A percentile compares a stretch with the other conserved stretches of the same genome.
phyloP scores from a whole-genome alignment of 2,113 vertebrate genomes.

The Meriones unguiculatus region DNA sequence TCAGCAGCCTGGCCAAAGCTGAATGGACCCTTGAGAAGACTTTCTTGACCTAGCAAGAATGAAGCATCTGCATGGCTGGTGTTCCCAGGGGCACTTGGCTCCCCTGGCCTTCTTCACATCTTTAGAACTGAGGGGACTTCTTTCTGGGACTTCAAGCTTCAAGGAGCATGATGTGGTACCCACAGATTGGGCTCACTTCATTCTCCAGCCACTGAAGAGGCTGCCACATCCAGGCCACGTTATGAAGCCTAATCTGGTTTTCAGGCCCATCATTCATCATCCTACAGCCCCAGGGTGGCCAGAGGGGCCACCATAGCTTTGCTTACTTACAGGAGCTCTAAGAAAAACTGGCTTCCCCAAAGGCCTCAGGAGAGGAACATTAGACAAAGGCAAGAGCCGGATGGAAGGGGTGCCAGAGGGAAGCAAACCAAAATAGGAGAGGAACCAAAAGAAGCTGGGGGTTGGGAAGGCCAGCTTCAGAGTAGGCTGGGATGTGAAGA shows the following conservation, averaged over 20 bases:
- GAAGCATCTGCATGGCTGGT: not conserved
- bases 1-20: not conserved
- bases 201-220: not conserved
- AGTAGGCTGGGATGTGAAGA: not conserved
- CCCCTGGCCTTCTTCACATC: not conserved
- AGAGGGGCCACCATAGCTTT: not conserved
- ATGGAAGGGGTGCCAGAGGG: constrained; percentile 38
- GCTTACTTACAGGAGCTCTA: not conserved
- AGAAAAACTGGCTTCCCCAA: not conserved
- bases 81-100: not conserved
- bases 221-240: not conserved
- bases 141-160: not conserved
- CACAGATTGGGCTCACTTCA: not conserved
- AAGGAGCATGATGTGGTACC: not conserved
- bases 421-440: constrained; percentile 48
- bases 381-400: constrained; percentile 40
- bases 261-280: not conserved
- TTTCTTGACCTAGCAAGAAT: not conserved
- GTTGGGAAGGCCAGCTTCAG: not conserved
- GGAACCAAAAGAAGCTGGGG: not conserved
- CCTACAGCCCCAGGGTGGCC: not conserved
- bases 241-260: not conserved
- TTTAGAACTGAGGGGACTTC: not conserved
- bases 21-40: not conserved
- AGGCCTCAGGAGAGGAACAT: constrained; percentile 50